phyloP scores from a whole-genome alignment of 2,113 vertebrate species.

The Syngnathus floridae region DNA sequence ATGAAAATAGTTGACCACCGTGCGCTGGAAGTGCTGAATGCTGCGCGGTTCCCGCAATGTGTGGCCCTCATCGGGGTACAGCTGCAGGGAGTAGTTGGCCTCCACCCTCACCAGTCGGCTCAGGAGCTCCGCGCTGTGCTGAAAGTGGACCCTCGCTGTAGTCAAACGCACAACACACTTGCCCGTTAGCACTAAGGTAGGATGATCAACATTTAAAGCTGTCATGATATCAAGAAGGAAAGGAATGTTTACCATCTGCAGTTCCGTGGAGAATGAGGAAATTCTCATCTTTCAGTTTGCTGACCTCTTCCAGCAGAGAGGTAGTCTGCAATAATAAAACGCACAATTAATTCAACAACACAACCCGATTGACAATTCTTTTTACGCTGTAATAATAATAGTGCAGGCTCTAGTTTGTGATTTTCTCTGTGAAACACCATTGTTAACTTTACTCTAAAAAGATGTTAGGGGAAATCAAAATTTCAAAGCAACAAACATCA shows the following conservation, averaged over 20 bases:
- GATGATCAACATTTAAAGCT: neutral
- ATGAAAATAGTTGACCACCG: conserved; percentile 69
- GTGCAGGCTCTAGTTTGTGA: neutral
- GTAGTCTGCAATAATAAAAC: conserved; percentile 61
- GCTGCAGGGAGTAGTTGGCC: conserved; percentile 75
- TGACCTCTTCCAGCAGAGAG: conserved; percentile 72
- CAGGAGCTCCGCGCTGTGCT: conserved; percentile 78
- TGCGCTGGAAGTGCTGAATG: conserved; percentile 68
- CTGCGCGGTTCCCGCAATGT: conserved; percentile 60
- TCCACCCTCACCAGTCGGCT: conserved; percentile 71
- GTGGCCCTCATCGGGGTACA: conserved; percentile 78
- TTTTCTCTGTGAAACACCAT: too few species aligned
- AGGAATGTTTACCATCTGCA: conserved; percentile 70
- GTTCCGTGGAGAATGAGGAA: conserved; percentile 77
- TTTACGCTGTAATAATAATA: neutral
- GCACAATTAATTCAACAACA: neutral
- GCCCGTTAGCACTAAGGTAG: neutral
- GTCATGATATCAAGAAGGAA: neutral
- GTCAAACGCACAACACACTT: neutral
- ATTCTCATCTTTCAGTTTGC: conserved; percentile 70
- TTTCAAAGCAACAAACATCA: too few species aligned
- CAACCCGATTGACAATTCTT: too few species aligned
- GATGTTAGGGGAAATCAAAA: too few species aligned
- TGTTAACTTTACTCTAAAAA: too few species aligned
- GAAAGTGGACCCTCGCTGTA: conserved; percentile 76